A percentile compares a stretch with the other conserved stretches of the same genome.
phyloP scores from a whole-genome alignment of 1,140 invertebrate genomes.

The Spodoptera litura region DNA sequence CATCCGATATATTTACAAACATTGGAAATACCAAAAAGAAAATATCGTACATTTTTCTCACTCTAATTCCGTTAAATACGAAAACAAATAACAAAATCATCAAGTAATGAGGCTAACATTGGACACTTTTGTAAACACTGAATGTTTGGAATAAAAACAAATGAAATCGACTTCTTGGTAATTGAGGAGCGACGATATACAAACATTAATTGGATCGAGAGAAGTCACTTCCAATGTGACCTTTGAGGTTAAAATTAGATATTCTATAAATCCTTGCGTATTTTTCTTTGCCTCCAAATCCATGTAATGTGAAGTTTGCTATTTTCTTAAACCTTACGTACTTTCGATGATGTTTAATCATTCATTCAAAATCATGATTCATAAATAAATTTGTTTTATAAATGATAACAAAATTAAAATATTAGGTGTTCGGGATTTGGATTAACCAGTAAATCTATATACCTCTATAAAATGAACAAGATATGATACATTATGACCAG shows the following conservation, averaged over 20 bases:
- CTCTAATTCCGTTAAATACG: constrained; percentile 9
- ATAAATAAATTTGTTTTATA: no score
- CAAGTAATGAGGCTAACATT: constrained; percentile 1
- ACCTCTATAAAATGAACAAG: no score
- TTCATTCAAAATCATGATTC: no score
- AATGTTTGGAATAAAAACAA: constrained; percentile 40
- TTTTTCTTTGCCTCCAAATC: no score
- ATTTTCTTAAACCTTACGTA: no score
- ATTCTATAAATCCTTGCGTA: not conserved
- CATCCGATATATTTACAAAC: constrained; percentile 12
- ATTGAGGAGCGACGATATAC: constrained; percentile 3
- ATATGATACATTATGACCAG: no score
- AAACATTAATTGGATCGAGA: constrained; percentile 25
- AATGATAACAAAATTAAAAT: no score
- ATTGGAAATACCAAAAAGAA: not conserved
- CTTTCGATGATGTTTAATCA: no score
- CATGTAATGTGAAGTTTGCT: no score
- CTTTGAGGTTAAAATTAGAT: constrained; percentile 11
- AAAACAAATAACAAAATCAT: constrained; percentile 31
- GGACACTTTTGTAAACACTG: constrained; percentile 38
- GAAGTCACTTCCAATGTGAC: constrained; percentile 4
- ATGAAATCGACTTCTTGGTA: constrained; percentile 18
- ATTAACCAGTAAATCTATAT: no score
- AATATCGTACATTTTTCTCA: constrained; percentile 16
- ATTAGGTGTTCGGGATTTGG: no score